Conservation (phyloP, 1,140 invertebrate species). For the Tenebrio molitor region DNA sequence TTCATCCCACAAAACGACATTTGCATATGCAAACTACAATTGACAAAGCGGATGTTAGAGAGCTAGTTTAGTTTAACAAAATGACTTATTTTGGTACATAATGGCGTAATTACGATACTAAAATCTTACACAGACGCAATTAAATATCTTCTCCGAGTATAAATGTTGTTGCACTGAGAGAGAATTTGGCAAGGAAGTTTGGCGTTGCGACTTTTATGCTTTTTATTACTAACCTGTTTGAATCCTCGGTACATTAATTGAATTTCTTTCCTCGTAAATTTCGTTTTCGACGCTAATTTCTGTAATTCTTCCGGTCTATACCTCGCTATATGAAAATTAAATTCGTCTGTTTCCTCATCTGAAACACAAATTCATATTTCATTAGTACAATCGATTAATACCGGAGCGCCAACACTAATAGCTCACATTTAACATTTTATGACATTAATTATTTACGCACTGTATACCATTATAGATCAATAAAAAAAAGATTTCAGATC, state of each 20-base stretch:
- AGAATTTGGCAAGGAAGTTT: constrained; percentile 15
- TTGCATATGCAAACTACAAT: constrained; percentile 43
- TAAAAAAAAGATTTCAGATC: too few species aligned
- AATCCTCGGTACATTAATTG: constrained; percentile 95
- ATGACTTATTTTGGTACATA: background rate
- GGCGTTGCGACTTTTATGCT: constrained; percentile 2
- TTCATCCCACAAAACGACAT: constrained; percentile 38
- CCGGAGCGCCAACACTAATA: too few species aligned
- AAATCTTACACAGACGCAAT: background rate
- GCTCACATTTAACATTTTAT: too few species aligned
- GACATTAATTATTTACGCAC: too few species aligned
- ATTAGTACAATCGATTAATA: constrained; percentile 3
- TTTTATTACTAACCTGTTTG: constrained; percentile 78
- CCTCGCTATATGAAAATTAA: constrained; percentile 68
- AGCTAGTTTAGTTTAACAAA: constrained; percentile 22
- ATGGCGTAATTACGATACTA: background rate
- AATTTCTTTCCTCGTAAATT: constrained; percentile 90
- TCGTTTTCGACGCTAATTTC: constrained; percentile 84
- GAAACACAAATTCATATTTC: constrained; percentile 53
- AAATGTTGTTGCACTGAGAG: too few species aligned
- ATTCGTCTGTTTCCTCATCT: constrained; percentile 65
- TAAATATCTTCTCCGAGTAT: constrained; percentile 1
- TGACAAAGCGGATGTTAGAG: constrained; percentile 26
- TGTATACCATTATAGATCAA: too few species aligned
- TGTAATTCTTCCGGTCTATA: constrained; percentile 88